Evolutionary conservation across 2,797 vertebrate genomes (phyloP).

Genomic region (Taenioides sp.): DNA sequence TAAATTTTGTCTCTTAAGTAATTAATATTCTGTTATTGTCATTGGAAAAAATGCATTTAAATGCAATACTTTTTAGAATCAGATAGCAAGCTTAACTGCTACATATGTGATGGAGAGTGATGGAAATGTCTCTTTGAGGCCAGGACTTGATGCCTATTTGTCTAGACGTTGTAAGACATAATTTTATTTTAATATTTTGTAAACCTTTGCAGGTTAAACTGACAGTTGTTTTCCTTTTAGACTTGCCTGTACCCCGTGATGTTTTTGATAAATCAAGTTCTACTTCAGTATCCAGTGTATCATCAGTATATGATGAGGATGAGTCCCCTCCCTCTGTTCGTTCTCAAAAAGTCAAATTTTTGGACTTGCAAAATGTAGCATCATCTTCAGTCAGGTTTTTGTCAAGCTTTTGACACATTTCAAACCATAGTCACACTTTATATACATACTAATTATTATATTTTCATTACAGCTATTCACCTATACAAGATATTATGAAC

Average conservation of each 20-base stretch:
- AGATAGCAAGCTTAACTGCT: conserved; percentile 82
- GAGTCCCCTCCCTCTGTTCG: conserved; percentile 73
- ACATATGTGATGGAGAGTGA: conserved; percentile 85
- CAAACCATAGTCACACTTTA: not conserved
- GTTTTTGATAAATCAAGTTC: conserved; percentile 34
- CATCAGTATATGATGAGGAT: conserved; percentile 56
- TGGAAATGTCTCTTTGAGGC: conserved; percentile 77
- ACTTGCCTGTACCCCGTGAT: conserved; percentile 29
- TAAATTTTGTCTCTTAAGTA: conserved; percentile 50
- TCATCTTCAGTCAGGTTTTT: conserved; percentile 79
- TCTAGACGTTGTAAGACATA: conserved; percentile 76
- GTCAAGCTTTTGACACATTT: not conserved
- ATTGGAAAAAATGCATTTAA: too few species aligned
- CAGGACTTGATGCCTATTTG: conserved; percentile 82
- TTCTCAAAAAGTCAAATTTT: conserved; percentile 77
- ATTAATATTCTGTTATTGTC: not conserved
- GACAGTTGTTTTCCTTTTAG: conserved; percentile 22
- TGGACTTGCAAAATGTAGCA: conserved; percentile 85
- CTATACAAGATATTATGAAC: conserved; percentile 89
- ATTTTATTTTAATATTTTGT: not conserved
- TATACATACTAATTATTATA: not conserved
- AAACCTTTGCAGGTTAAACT: not conserved
- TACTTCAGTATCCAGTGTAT: conserved; percentile 51
- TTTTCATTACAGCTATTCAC: conserved; percentile 71
- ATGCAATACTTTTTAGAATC: conserved; percentile 67